Evolutionary conservation across 2,113 vertebrate genomes (phyloP), one percentile per base, ranked within the genome.

Genomic region (Morone saxatilis): DNA sequence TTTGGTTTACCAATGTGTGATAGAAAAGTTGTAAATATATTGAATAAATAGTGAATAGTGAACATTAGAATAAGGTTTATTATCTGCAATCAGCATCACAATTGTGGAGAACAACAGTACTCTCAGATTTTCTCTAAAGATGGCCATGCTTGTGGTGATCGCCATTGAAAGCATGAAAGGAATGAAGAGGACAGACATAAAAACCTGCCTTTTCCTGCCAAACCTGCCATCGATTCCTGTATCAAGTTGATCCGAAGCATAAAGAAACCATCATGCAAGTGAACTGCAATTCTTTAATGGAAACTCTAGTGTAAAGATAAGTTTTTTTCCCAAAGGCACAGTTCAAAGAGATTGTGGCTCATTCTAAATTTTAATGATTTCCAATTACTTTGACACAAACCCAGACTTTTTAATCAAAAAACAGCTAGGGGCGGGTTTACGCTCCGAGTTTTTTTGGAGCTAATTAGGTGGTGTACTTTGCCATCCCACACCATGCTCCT

Each of bases 381-480:
- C 83, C 85, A 89, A 89, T 90, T 89, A 90, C 83, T 91, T 89
- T 92, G 87, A 91, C 86, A 80, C 70, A 76, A 83, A 86, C 82
- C 73, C 43, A 48, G 47, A 83, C 83, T 92, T 85, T 88, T 91
- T 87, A 87, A 90, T 88, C 75, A 89, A 71, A 80, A 89, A 88
- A 81, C 78, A 75, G 89, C 86, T 78, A 38, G 62, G 57, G 84
- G 89, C 80, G 38, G 81, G 71, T 14, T 63, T 22, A 54, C 60
- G 71, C 72, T 75, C 50, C 31, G 36, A 16, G 54, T 85, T 79
- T 66, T 72, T 84, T 70, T 40, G 3, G 47, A 75, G 71, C 76
- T 91, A 90, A 92, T 92, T 87, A 92, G 88, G 72, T 79, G 71
- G 41, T 73, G 67, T 76, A 51, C 69, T 83, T 86, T 88, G 73